Base-by-base conservation (phyloP, 2,888 invertebrate species). In the Cryptocephalus moraei region DNA sequence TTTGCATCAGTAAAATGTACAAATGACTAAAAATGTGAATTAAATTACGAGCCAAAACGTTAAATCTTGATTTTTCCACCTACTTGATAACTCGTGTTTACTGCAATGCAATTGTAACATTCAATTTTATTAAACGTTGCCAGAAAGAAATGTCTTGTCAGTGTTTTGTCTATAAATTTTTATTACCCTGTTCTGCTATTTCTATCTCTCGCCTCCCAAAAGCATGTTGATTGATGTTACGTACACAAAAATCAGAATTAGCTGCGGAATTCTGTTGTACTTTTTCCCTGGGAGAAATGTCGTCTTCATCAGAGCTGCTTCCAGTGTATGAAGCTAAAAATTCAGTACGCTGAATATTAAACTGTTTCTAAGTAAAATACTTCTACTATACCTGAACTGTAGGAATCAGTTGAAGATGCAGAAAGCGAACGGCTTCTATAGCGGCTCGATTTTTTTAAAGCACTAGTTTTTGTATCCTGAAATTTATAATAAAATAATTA, bases 171-270 rank as follows among this genome's bases (percentile, higher is more conserved):
- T 6, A 22, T 6, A 22, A 22, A 2, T 22, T 22, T 22, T 22
- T 22, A 14, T 54, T 66, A 82, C 83, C 84, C 75, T 96, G 95
- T 66, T 97, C 95, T 0, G 96, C 96, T 54, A 97, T 95, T 75
- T 97, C 94, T 55, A 97, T 96, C 76, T 97, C 97, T 38, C 95
- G 72, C 32, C 96, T 77, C 0, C 97, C 97, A 66, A 94, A 95
- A 0, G 90, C 90, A 64, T 91, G 86, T 65, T 94, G 92, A 53
- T 86, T 86, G 50, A 97, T 86, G 66, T 94, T 95, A 47, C 91
- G 79, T 31, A 97, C 94, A 72, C 96, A 96, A 73, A 96, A 95
- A 56, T 95, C 91, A 0, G 84, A 80, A 65, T 81, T 86, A 4
- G 91, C 87, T 56, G 82, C 82, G 0, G 89, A 84, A 52, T 87